Evolutionary conservation across 2,888 invertebrate genomes (phyloP).

Genomic region (Pammene aurita): DNA sequence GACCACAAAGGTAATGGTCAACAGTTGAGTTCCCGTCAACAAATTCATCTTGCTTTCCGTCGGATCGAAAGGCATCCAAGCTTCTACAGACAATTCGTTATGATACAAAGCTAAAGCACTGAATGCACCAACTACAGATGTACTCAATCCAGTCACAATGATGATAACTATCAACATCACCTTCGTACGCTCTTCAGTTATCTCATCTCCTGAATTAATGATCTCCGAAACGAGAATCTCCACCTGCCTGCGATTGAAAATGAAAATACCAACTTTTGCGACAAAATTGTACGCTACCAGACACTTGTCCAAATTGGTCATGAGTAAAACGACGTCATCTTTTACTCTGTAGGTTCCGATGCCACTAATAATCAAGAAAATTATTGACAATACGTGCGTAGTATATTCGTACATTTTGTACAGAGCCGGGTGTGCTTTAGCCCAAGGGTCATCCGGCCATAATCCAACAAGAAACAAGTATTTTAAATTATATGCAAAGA

Average conservation of each 20-base stretch:
- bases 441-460: constrained; percentile 61
- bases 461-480: constrained; percentile 64
- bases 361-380: constrained; percentile 54
- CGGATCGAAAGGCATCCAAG: constrained; percentile 72
- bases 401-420: constrained; percentile 60
- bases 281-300: constrained; percentile 63
- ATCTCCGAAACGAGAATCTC: constrained; percentile 61
- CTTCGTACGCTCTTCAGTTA: constrained; percentile 54
- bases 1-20: constrained; percentile 52
- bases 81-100: constrained; percentile 63
- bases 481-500: constrained; percentile 67
- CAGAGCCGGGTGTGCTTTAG: constrained; percentile 45
- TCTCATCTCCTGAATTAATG: constrained; percentile 59
- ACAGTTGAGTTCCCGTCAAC: constrained; percentile 55
- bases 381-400: constrained; percentile 53
- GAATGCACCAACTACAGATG: constrained; percentile 53
- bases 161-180: constrained; percentile 58
- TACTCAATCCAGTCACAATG: constrained; percentile 50
- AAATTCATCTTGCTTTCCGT: constrained; percentile 56
- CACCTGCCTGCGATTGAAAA: constrained; percentile 55
- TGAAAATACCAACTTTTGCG: constrained; percentile 61
- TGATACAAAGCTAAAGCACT: constrained; percentile 54
- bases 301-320: constrained; percentile 64
- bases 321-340: constrained; percentile 52
- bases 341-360: constrained; percentile 59